A percentile compares a stretch with the other conserved stretches of the same genome.
Conservation (phyloP, 1,140 invertebrate genomes). For the Drosophila repletoides region DNA sequence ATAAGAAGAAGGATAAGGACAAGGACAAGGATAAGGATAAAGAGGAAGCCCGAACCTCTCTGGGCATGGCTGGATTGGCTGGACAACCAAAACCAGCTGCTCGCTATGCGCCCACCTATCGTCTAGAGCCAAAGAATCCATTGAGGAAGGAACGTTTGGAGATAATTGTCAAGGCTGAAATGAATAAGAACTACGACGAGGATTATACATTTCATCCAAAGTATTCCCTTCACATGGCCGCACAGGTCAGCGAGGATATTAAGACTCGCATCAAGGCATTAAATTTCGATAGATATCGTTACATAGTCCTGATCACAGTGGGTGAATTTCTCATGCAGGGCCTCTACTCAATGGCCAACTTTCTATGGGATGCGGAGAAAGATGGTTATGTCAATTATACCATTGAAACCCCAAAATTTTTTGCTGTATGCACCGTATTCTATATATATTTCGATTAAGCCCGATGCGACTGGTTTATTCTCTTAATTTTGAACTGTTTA, state of each 20-base stretch:
- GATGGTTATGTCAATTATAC: conserved; percentile 71
- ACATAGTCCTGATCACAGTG: conserved; percentile 73
- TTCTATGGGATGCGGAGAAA: conserved; percentile 75
- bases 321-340: conserved; percentile 78
- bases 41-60: not conserved
- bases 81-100: not conserved
- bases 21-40: not conserved
- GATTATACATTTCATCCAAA: conserved; percentile 72
- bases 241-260: conserved; percentile 74
- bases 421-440: conserved; percentile 83
- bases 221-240: conserved; percentile 58
- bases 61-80: not conserved
- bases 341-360: conserved; percentile 64
- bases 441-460: conserved; percentile 76
- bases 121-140: conserved; percentile 77
- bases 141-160: conserved; percentile 73
- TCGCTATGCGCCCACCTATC: conserved; percentile 79
- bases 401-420: conserved; percentile 82
- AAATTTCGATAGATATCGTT: conserved; percentile 78
- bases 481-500: not conserved
- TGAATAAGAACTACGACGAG: conserved; percentile 56
- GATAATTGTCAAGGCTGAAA: conserved; percentile 65
- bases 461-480: not conserved
- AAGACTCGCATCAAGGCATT: conserved; percentile 64
- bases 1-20: not conserved